These are phyloP conservation scores for Acleris holmiana DNA, from an alignment of 2,888 invertebrate genomes.

Conservation along the genomic window DNA sequence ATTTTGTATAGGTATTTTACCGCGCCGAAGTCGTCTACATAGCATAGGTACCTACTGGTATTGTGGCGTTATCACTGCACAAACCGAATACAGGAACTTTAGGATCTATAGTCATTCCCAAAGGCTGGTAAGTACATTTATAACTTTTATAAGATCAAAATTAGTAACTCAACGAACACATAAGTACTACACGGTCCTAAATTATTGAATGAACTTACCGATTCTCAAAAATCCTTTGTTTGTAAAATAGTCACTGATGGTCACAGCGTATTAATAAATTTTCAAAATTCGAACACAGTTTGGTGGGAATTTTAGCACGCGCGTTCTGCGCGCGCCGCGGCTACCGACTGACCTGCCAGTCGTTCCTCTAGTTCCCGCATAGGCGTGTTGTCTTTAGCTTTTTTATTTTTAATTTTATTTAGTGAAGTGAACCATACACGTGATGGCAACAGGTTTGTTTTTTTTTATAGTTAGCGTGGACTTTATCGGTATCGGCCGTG, in stretches of 20 bases:
- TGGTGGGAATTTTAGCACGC: conserved; percentile 50
- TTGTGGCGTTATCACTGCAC: conserved; percentile 8
- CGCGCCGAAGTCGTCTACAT: conserved; percentile 2
- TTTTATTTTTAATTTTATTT: conserved; percentile 35
- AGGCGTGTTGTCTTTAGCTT: conserved; percentile 36
- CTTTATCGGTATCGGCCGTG: conserved; percentile 29
- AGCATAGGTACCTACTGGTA: conserved; percentile 4
- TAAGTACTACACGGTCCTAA: not conserved
- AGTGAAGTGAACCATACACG: conserved; percentile 36
- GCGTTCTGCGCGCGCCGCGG: conserved; percentile 55
- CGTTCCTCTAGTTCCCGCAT: conserved; percentile 33
- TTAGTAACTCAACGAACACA: not conserved
- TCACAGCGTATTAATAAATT: conserved; percentile 43
- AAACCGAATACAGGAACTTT: conserved; percentile 17
- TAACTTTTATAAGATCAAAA: conserved; percentile 29
- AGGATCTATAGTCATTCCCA: conserved; percentile 5
- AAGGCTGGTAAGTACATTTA: conserved; percentile 26
- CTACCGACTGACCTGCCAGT: conserved; percentile 58
- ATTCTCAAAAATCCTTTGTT: conserved; percentile 29
- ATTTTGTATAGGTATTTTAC: not conserved
- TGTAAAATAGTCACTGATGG: conserved; percentile 32
- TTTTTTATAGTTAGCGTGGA: conserved; percentile 24
- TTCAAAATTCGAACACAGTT: conserved; percentile 42
- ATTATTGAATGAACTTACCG: conserved; percentile 33
- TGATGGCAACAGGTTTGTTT: conserved; percentile 39